Percentiles rank a stretch among this genome's conserved stretches.
These are phyloP conservation scores for Chrysogorgia sp. DNA, from an alignment of 92 coral and sea anemone genomes.

Conservation along the genomic window DNA sequence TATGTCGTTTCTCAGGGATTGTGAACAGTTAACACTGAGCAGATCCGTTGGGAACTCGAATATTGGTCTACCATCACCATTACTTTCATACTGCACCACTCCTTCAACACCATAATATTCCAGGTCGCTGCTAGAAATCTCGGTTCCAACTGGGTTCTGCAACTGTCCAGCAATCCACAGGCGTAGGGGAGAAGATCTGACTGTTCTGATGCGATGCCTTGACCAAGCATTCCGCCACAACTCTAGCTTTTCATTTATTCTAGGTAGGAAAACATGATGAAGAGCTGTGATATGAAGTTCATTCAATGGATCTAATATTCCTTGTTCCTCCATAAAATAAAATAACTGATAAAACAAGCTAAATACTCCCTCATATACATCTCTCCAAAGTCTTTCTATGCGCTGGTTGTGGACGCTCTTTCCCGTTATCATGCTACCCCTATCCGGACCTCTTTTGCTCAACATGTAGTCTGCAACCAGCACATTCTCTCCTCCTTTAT, in stretches of 20 bases:
- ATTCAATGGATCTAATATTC: slow-evolving; percentile 60
- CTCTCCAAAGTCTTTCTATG: slow-evolving; percentile 59
- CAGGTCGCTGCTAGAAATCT: slow-evolving; percentile 28
- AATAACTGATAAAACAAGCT: slow-evolving; percentile 54
- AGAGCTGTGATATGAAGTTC: slow-evolving; percentile 67
- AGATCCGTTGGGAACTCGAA: slow-evolving; percentile 49
- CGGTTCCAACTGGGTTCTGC: slow-evolving; percentile 67
- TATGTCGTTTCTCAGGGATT: slow-evolving; percentile 50
- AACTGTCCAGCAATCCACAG: slow-evolving; percentile 72
- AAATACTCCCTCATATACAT: slow-evolving; percentile 61
- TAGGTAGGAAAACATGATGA: slow-evolving; percentile 66
- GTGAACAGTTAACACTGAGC: slow-evolving; percentile 54
- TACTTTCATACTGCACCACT: slow-evolving; percentile 17
- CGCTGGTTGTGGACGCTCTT: slow-evolving; percentile 57
- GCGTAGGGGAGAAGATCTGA: slow-evolving; percentile 65
- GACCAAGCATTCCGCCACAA: slow-evolving; percentile 72
- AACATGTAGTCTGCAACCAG: slow-evolving; percentile 57
- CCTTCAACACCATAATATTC: slow-evolving; percentile 65
- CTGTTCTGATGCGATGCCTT: slow-evolving; percentile 65
- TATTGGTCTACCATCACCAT: slow-evolving; percentile 59
- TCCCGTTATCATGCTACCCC: slow-evolving; percentile 61
- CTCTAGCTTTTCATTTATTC: slow-evolving; percentile 60
- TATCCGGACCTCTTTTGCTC: slow-evolving; percentile 51
- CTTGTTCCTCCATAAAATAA: slow-evolving; percentile 61
- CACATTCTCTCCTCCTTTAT: slow-evolving; percentile 57